Evolutionary conservation across 2,797 vertebrate genomes (phyloP).

Genomic region (Apogon hyalosoma): DNA sequence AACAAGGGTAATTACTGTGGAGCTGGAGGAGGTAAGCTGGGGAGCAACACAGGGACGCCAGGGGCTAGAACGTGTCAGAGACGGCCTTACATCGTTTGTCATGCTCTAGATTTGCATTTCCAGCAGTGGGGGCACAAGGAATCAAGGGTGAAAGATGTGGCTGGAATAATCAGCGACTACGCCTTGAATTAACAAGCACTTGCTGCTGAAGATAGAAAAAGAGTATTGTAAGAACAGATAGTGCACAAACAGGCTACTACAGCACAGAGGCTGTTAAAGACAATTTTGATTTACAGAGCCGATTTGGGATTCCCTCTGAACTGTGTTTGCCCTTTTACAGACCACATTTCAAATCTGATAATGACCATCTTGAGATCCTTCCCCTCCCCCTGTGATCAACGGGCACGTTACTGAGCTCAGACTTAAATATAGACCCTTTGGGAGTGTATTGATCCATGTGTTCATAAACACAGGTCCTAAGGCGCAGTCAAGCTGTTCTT

Average conservation of each 20-base stretch:
- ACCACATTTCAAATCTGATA: slow-evolving; percentile 54
- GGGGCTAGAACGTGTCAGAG: slow-evolving; percentile 73
- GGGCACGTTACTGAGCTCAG: slow-evolving; percentile 50
- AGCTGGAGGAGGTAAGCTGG: slow-evolving; percentile 73
- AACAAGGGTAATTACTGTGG: slow-evolving; percentile 82
- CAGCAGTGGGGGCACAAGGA: slow-evolving; percentile 61
- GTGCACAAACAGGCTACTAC: not conserved
- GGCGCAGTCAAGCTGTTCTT: slow-evolving; percentile 70
- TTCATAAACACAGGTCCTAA: slow-evolving; percentile 74
- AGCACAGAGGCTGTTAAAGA: not conserved
- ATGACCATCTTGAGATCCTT: slow-evolving; percentile 47
- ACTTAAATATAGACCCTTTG: slow-evolving; percentile 76
- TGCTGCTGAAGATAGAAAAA: slow-evolving; percentile 7
- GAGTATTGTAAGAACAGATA: not conserved
- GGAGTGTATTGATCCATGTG: slow-evolving; percentile 74
- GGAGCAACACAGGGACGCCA: slow-evolving; percentile 57
- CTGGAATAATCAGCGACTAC: slow-evolving; percentile 68
- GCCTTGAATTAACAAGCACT: slow-evolving; percentile 65
- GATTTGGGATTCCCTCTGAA: slow-evolving; percentile 57
- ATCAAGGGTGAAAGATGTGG: slow-evolving; percentile 71
- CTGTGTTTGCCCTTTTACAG: slow-evolving; percentile 38
- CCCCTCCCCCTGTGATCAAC: slow-evolving; percentile 56
- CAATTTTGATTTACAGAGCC: slow-evolving; percentile 56
- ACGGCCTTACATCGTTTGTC: slow-evolving; percentile 74
- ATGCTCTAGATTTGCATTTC: slow-evolving; percentile 79